phyloP scores from a whole-genome alignment of 2,797 vertebrate genomes.

The Pipistrellus pipistrellus region DNA sequence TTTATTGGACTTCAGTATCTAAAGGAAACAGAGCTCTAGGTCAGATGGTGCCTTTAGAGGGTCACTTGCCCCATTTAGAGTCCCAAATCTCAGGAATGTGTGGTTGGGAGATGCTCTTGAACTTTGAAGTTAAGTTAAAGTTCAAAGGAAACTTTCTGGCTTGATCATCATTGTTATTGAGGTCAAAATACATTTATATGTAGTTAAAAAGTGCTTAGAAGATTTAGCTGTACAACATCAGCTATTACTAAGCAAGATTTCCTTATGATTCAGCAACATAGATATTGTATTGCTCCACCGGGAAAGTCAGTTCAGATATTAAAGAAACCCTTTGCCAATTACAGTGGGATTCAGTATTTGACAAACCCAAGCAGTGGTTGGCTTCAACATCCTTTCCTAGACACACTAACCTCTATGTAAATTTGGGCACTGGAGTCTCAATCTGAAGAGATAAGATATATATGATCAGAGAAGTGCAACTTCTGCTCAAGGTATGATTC shows the following conservation, averaged over 20 bases:
- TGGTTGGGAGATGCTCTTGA: neutral
- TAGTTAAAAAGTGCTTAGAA: neutral
- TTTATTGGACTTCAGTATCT: slow-evolving; percentile 80
- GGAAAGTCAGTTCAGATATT: neutral
- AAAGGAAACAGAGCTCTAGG: slow-evolving; percentile 77
- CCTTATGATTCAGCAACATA: neutral
- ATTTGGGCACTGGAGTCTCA: neutral
- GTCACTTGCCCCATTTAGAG: neutral
- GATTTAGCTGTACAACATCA: neutral
- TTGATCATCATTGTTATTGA: neutral
- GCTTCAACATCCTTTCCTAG: neutral
- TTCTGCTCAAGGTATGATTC: neutral
- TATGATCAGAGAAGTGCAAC: neutral
- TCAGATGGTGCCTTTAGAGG: slow-evolving; percentile 45
- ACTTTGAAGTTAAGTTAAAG: slow-evolving; percentile 45
- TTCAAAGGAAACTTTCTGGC: slow-evolving; percentile 37
- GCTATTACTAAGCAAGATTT: neutral
- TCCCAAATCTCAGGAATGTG: neutral
- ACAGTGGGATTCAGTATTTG: neutral
- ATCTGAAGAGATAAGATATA: slow-evolving; percentile 14
- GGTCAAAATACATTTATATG: neutral
- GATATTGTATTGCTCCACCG: neutral
- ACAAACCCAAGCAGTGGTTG: neutral
- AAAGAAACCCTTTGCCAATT: neutral
- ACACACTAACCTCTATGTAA: neutral